Percentiles rank a stretch among this genome's conserved stretches.
Evolutionary conservation across 2,113 vertebrate species (phyloP).

Genomic region (Thinocorus orbignyianus): DNA sequence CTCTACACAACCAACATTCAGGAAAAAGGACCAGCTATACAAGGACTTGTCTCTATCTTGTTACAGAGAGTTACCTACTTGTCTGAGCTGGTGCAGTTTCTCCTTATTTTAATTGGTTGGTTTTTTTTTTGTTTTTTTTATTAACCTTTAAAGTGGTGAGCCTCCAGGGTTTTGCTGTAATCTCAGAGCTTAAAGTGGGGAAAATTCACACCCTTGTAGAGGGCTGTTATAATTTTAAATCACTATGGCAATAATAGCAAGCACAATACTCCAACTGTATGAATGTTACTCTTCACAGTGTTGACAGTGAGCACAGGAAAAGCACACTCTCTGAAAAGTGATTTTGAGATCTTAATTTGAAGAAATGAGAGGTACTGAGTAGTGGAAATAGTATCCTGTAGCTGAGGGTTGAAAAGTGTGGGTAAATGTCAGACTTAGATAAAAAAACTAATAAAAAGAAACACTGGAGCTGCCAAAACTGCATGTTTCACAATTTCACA

Average conservation of each 20-base stretch:
- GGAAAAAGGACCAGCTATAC: neutral
- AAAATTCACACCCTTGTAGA: neutral
- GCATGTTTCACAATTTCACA: neutral
- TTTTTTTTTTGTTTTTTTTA: too few relatives aligned
- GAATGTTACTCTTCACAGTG: neutral
- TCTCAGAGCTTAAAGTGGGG: neutral
- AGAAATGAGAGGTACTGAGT: neutral
- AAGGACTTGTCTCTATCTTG: neutral
- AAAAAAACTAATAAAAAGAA: neutral
- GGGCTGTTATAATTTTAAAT: neutral
- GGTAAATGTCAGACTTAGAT: neutral
- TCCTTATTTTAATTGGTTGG: neutral
- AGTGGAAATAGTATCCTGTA: neutral
- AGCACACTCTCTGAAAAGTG: neutral
- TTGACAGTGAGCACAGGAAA: neutral
- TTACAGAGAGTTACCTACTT: neutral
- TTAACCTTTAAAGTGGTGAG: neutral
- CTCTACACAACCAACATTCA: neutral
- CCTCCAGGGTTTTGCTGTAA: neutral
- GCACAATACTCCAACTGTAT: neutral
- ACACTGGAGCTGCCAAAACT: neutral
- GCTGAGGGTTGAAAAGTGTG: neutral
- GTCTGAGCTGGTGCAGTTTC: neutral
- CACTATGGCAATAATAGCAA: neutral
- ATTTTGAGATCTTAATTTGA: neutral